These are phyloP conservation scores for Maconellicoccus hirsutus DNA, from an alignment of 1,140 invertebrate genomes.

Conservation along the genomic window DNA sequence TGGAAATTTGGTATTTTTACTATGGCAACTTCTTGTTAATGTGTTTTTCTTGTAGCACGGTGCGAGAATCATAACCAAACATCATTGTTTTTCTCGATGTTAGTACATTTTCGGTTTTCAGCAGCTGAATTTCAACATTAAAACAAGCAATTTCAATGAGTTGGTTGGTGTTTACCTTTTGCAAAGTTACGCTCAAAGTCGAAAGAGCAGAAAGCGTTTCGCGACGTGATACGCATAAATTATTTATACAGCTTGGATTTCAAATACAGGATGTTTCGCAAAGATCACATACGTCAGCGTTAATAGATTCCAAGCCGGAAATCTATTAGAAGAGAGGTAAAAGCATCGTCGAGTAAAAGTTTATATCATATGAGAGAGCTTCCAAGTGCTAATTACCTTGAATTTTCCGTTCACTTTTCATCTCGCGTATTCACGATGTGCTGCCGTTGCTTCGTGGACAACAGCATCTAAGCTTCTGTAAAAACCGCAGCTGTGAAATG, in stretches of 20 bases:
- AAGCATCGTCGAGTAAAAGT: neutral
- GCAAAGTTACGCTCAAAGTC: neutral
- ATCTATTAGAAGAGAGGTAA: neutral
- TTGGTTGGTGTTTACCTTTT: neutral
- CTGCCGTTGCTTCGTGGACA: too few species aligned
- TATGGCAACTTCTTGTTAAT: neutral
- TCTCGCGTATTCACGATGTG: too few species aligned
- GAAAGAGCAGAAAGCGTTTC: slow-evolving; percentile 7
- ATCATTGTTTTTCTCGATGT: slow-evolving; percentile 1
- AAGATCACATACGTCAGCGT: neutral
- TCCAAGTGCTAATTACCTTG: too few species aligned
- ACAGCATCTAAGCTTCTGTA: too few species aligned
- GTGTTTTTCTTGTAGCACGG: neutral
- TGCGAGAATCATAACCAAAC: neutral
- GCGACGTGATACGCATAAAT: slow-evolving; percentile 7
- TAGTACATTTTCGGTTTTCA: neutral
- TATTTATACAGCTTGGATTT: neutral
- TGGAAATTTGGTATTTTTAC: neutral
- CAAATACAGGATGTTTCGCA: neutral
- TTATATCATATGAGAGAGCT: too few species aligned
- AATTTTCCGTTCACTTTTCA: too few species aligned
- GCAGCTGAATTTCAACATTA: neutral
- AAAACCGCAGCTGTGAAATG: too few species aligned
- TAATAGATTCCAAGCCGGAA: neutral
- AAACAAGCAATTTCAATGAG: neutral